Percentiles rank a stretch among this genome's conserved stretches.
Evolutionary conservation across 2,888 invertebrate species (phyloP).

Genomic region (Mythimna loreyi): DNA sequence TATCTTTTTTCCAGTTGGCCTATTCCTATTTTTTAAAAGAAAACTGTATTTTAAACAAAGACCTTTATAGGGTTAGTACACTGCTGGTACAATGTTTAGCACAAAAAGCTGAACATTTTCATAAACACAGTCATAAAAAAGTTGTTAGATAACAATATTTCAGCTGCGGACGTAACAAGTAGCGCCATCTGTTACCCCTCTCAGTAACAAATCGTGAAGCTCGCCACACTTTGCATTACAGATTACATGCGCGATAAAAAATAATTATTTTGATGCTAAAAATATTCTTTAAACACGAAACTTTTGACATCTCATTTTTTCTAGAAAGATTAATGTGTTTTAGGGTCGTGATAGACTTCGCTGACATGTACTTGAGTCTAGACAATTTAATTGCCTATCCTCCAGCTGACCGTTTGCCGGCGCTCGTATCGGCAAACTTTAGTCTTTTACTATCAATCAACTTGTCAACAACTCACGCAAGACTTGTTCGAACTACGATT

Average conservation of each 20-base stretch:
- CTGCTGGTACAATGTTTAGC: no score
- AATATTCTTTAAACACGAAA: slow-evolving; percentile 34
- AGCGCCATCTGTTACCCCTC: slow-evolving; percentile 42
- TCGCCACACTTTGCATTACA: slow-evolving; percentile 20
- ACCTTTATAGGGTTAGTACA: no score
- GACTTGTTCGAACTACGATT: slow-evolving; percentile 38
- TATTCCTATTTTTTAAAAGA: no score
- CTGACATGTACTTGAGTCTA: slow-evolving; percentile 33
- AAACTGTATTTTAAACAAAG: no score
- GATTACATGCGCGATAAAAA: slow-evolving; percentile 41
- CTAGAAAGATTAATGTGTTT: slow-evolving; percentile 54
- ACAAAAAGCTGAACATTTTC: not conserved
- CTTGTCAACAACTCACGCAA: slow-evolving; percentile 54
- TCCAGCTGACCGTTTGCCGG: slow-evolving; percentile 29
- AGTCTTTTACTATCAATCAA: slow-evolving; percentile 59
- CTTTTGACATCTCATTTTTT: slow-evolving; percentile 56
- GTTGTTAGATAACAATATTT: not conserved
- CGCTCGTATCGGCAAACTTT: slow-evolving; percentile 48
- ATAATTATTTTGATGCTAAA: slow-evolving; percentile 36
- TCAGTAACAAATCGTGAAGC: not conserved
- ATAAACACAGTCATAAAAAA: not conserved
- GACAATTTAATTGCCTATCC: slow-evolving; percentile 61
- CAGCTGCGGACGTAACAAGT: slow-evolving; percentile 7
- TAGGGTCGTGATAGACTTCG: slow-evolving; percentile 18
- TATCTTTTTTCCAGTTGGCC: no score